Evolutionary conservation across 2,888 invertebrate species (phyloP).

Genomic region (Daptonema setosum): DNA sequence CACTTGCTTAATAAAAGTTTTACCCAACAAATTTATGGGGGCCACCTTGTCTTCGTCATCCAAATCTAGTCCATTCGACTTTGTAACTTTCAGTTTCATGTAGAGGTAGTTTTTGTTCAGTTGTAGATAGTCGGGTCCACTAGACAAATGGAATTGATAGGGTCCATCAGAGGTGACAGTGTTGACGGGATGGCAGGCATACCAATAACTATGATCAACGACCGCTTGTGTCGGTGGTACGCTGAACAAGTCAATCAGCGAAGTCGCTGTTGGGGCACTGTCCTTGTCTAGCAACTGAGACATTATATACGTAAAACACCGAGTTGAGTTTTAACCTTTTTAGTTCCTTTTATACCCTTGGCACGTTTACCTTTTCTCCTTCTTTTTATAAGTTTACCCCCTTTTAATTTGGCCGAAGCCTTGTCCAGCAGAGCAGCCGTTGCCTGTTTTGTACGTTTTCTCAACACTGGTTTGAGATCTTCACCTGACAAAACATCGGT

Average conservation of each 20-base stretch:
- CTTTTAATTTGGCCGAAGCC: too few relatives aligned
- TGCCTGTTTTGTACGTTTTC: not conserved
- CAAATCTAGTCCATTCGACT: not conserved
- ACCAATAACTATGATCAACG: conserved; percentile 1
- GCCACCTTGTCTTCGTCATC: not conserved
- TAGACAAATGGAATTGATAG: conserved; percentile 2
- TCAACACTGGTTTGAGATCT: not conserved
- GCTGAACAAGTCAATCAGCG: conserved; percentile 1
- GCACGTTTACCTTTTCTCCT: too few relatives aligned
- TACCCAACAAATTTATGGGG: conserved; percentile 3
- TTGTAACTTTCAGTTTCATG: not conserved
- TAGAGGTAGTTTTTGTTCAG: not conserved
- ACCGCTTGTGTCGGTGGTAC: conserved; percentile 4
- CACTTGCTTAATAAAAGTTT: conserved; percentile 5
- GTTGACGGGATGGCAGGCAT: not conserved
- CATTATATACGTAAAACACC: too few relatives aligned
- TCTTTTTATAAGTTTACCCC: too few relatives aligned
- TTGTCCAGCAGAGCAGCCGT: too few relatives aligned
- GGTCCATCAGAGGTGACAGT: conserved; percentile 1
- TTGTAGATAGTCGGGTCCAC: not conserved
- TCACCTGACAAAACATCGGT: not conserved
- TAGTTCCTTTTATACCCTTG: too few relatives aligned
- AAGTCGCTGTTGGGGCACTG: not conserved
- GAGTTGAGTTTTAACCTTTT: too few relatives aligned
- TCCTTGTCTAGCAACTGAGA: not conserved